These are phyloP conservation scores for Myrmophylax atrothorax DNA, from an alignment of 2,113 vertebrate species.

Conservation along the genomic window DNA sequence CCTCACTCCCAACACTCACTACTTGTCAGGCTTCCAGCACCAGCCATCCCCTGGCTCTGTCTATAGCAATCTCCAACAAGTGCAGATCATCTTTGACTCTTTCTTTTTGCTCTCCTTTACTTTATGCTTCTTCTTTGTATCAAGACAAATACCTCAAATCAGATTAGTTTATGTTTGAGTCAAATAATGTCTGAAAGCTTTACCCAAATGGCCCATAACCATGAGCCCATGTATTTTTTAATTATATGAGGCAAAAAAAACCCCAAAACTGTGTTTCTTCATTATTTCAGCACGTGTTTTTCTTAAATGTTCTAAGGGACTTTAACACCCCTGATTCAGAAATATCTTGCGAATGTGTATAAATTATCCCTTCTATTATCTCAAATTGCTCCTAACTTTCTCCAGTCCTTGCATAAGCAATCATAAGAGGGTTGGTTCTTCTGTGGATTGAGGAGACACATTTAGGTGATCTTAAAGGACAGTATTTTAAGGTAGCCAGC, in stretches of 20 bases:
- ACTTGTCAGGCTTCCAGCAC: not conserved
- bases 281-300: not conserved
- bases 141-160: not conserved
- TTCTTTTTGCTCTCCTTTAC: not conserved
- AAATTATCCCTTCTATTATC: not conserved
- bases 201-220: not conserved
- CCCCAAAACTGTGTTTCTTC: not conserved
- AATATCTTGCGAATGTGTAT: not conserved
- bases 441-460: not conserved
- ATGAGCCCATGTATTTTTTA: not conserved
- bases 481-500: not conserved
- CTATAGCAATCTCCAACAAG: not conserved
- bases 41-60: not conserved
- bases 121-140: not conserved
- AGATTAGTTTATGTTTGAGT: not conserved
- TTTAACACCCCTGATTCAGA: not conserved
- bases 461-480: not conserved
- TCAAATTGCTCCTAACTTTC: not conserved
- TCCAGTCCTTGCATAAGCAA: not conserved
- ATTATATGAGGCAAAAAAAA: not conserved
- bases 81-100: not conserved
- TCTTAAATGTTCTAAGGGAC: not conserved
- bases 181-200: not conserved
- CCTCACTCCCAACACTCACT: not conserved
- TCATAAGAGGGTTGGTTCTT: not conserved